These are phyloP conservation scores for Trinorchestia longiramus DNA, from an alignment of 1,140 invertebrate genomes.

Conservation along the genomic window DNA sequence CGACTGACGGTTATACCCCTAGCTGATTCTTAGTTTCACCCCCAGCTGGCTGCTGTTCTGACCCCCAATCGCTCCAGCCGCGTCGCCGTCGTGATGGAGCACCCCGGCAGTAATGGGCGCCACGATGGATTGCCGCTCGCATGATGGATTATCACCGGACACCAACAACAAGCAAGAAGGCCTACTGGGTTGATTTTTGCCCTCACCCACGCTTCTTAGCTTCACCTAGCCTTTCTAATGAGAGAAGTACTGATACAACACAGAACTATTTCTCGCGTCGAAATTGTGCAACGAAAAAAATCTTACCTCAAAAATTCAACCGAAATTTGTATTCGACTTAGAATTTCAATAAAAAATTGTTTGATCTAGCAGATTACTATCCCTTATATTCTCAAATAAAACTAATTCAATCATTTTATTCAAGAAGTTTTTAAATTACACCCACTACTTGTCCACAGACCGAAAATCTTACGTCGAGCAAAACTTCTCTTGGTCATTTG, in stretches of 20 bases:
- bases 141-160: constrained; percentile 27
- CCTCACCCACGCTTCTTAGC: not conserved
- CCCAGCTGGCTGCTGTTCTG: not conserved
- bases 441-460: not conserved
- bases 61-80: not conserved
- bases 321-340: not conserved
- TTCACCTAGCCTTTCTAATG: not conserved
- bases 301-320: not conserved
- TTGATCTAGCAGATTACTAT: not conserved
- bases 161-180: constrained; percentile 33
- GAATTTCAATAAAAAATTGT: not conserved
- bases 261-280: not conserved
- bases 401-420: not conserved
- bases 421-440: not conserved
- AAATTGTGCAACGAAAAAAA: not conserved
- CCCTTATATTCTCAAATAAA: not conserved
- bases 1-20: not conserved
- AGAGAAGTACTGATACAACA: not conserved
- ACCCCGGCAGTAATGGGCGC: constrained; percentile 26
- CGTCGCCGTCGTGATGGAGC: constrained; percentile 33
- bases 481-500: no score
- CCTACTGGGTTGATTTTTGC: not conserved
- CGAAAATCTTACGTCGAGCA: not conserved
- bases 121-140: constrained; percentile 39
- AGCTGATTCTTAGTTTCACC: not conserved